Evolutionary conservation across 2,113 vertebrate species (phyloP), one percentile per base, ranked within the genome.

Genomic region (Mesembrinibis cayennensis): DNA sequence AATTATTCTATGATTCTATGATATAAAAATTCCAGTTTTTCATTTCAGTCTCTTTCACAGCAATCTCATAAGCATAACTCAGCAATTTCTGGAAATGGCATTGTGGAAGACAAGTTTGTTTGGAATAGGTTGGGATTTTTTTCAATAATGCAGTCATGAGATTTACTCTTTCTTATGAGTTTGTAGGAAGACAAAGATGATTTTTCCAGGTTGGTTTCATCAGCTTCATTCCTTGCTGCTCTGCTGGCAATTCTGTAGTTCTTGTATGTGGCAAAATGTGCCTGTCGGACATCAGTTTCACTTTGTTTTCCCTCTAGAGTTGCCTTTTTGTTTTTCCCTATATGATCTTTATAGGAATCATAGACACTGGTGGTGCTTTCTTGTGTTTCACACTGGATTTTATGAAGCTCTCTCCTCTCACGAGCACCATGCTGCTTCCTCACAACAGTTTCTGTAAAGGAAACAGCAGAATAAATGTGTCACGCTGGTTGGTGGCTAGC

Each of bases 161-260:
- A 97, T 97, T 98, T 98, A 70, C 95, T 98, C 56, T 98, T 98
- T 84, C 87, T 94, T 45, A 97, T 82, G 61, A 94, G 63, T 74
- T 96, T 96, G 18, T 95, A 90, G 74, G 96, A 78, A 34, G 88
- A 30, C 20, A 87, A 80, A 56, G 71, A 90, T 44, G 53, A 36
- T 50, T 82, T 87, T 92, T 90, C n/a, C 5, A 49, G 3, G 7
- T 76, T 49, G 10, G 38, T 91, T 20, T 82, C 52, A 4, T 76
- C 79, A 13, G 81, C 30, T 17, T 70, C 88, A 6, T 72, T 92
- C 29, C 77, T 88, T 40, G 26, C 47, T 45, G 63, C 76, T 62
- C 59, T 93, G 30, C 70, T 93, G 25, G 93, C 86, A 82, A 81
- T 79, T 50, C n/a, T 93, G 7, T 74, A 71, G 21, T 45, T 74